Percentiles rank a stretch among this genome's conserved stretches.
Evolutionary conservation across 2,113 vertebrate genomes (phyloP).

Genomic region (Stictonetta naevosa): DNA sequence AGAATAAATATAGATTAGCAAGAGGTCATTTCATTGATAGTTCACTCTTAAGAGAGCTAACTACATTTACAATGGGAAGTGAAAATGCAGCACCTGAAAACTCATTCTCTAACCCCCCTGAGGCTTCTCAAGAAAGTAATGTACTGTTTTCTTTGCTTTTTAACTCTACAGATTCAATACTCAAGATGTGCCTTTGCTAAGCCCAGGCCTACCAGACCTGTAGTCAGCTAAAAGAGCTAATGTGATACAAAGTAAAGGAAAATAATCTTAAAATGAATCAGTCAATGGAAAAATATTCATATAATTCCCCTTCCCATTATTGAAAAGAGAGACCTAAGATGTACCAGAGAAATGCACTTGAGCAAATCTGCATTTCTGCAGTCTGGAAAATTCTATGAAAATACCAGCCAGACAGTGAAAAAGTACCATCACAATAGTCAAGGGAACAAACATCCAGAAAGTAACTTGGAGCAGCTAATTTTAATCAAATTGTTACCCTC

Average conservation of each 20-base stretch:
- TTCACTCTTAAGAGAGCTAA: background rate
- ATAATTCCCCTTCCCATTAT: background rate
- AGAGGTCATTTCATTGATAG: conserved; percentile 48
- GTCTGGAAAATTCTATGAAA: background rate
- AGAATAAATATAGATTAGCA: background rate
- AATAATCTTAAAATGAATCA: background rate
- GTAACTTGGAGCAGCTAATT: background rate
- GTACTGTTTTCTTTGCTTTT: background rate
- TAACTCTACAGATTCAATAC: background rate
- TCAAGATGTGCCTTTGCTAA: background rate
- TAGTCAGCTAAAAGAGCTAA: background rate
- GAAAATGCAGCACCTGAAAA: background rate
- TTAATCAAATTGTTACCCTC: background rate
- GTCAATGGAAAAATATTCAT: background rate
- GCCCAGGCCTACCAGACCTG: background rate
- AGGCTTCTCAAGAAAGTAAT: background rate
- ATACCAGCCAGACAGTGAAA: background rate
- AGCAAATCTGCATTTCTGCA: background rate
- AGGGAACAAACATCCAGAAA: background rate
- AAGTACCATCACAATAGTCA: background rate
- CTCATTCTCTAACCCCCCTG: background rate
- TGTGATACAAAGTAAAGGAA: background rate
- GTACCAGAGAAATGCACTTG: background rate
- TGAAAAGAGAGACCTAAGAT: background rate
- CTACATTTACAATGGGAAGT: background rate